Conservation (phyloP, 1,140 invertebrate species). For the Muscidifurax raptorellus region DNA sequence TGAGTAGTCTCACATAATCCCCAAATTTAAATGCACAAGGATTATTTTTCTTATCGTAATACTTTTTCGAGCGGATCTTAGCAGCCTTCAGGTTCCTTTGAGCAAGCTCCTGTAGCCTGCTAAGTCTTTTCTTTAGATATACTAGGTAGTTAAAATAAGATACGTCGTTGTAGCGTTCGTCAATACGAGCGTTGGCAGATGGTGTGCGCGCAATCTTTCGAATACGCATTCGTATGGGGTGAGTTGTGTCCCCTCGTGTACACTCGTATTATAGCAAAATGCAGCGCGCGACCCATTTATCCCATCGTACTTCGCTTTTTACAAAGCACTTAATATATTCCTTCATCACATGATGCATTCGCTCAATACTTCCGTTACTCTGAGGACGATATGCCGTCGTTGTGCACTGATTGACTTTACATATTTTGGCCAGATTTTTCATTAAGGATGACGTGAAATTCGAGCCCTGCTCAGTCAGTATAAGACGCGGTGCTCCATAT, state of each 20-base stretch:
- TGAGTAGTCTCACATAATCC: conserved; percentile 4
- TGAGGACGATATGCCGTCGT: conserved; percentile 44
- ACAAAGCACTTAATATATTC: conserved; percentile 59
- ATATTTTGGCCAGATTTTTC: conserved; percentile 11
- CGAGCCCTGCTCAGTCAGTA: conserved; percentile 45
- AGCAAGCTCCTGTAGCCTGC: conserved; percentile 4
- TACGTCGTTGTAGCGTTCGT: neutral
- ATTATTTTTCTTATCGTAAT: conserved; percentile 32
- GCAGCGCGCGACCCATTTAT: conserved; percentile 56
- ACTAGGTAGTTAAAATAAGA: conserved; percentile 5
- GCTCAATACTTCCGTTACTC: conserved; percentile 57
- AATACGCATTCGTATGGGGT: conserved; percentile 39
- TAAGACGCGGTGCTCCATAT: conserved; percentile 38
- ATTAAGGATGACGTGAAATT: conserved; percentile 8
- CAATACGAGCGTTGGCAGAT: neutral
- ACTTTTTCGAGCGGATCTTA: neutral
- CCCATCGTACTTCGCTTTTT: conserved; percentile 62
- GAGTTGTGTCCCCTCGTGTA: conserved; percentile 53
- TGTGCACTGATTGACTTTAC: conserved; percentile 34
- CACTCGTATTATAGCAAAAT: conserved; percentile 50
- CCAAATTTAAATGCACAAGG: conserved; percentile 17
- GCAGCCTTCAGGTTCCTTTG: neutral
- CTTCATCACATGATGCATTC: conserved; percentile 55
- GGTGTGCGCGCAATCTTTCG: neutral
- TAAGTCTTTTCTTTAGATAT: neutral